These are phyloP conservation scores for Heliconius charithonia DNA, from an alignment of 2,888 invertebrate species.

Conservation along the genomic window DNA sequence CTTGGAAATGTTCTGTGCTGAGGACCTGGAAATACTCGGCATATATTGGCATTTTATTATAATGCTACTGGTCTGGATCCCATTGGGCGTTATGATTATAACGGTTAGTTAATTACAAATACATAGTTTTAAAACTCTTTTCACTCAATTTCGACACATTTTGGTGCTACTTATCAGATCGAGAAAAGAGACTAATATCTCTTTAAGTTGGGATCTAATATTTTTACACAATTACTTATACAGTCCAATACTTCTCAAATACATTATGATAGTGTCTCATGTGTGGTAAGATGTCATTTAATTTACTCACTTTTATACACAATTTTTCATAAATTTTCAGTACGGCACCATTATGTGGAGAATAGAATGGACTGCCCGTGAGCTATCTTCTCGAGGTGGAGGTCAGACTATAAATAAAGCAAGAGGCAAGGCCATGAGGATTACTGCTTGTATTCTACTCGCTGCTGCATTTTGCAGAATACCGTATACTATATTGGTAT, in stretches of 20 bases:
- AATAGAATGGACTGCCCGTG: constrained; percentile 86
- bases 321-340: constrained; percentile 50
- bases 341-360: constrained; percentile 78
- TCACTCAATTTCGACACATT: too few relatives aligned
- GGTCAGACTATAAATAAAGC: constrained; percentile 84
- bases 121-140: too few relatives aligned
- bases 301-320: not conserved
- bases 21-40: constrained; percentile 85
- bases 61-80: constrained; percentile 90
- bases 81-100: constrained; percentile 88
- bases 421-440: constrained; percentile 87
- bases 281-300: not conserved
- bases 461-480: constrained; percentile 87
- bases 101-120: constrained; percentile 81
- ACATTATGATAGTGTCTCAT: constrained; percentile 21
- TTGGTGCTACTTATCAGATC: too few relatives aligned
- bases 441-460: constrained; percentile 87
- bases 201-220: too few relatives aligned
- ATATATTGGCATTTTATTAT: constrained; percentile 92
- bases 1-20: constrained; percentile 89
- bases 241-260: constrained; percentile 34
- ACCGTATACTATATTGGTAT: constrained; percentile 89
- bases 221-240: too few relatives aligned
- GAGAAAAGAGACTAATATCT: too few relatives aligned
- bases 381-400: constrained; percentile 85